Base-by-base conservation (phyloP, 2,113 vertebrate genomes). In the Riparia riparia region DNA sequence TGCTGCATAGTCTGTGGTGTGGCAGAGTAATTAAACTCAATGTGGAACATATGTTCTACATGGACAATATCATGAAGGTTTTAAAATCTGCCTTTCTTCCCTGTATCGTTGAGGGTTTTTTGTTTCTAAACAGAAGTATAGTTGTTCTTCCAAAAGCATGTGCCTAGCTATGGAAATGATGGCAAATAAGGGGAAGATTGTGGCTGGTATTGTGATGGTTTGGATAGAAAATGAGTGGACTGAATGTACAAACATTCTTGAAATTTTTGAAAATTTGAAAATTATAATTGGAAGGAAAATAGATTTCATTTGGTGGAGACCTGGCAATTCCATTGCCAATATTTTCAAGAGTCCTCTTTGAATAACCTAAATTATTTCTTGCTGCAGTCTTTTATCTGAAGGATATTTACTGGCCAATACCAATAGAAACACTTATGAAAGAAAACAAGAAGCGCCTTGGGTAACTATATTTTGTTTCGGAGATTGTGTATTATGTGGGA, bases 1-100 rank as follows among this genome's bases (percentile, higher is more conserved):
- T 18, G 16, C 34, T 72, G 29, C 1, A 1, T 63, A 32, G 32
- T 17, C 66, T n/a, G 0, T 72, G 34, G 39, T 2, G 1, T 56
- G n/a, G 22, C 39, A 79, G 32, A 89, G 7, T 34, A 47, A 15
- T 32, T 91, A n/a, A 70, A 45, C 77, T 93, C 58, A 26, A 4
- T 13, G 24, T 34, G 37, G 37, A 77, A 65, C 19, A 3, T 22
- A 3, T 22, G 28, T 3, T 0, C 39, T 79, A 19, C 12, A 1
- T 31, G 17, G 41, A 17, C 9, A 60, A 17, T 61, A 20, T 63
- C 47, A n/a, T 18, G 18, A 61, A 53, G 8, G 10, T 21, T 73
- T 93, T 89, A 0, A 37, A 65, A 70, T 81, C 37, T 72, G 2
- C 16, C 26, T 65, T 29, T 82, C 17, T 63, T 71, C 32, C 12